phyloP scores from a whole-genome alignment of 2,888 invertebrate genomes.

The Neoaliturus tenellus region DNA sequence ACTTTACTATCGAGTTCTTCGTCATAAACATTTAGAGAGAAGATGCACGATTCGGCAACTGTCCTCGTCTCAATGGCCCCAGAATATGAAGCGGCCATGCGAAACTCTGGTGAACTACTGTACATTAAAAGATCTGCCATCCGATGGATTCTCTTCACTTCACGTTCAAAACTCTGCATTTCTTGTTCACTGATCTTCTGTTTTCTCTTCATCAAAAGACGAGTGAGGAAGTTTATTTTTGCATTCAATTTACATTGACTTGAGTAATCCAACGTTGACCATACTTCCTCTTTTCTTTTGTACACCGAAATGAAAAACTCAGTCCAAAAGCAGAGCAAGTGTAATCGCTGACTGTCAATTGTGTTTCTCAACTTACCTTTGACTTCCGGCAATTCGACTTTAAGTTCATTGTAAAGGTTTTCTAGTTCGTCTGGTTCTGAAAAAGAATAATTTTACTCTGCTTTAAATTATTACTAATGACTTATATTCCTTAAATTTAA shows the following conservation, averaged over 20 bases:
- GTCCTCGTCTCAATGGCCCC: conserved; percentile 25
- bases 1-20: conserved; percentile 61
- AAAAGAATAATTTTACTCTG: too few relatives aligned
- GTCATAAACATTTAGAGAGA: conserved; percentile 62
- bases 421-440: conserved; percentile 15
- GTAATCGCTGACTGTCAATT: neutral
- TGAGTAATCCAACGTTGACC: conserved; percentile 20
- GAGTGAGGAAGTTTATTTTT: conserved; percentile 18
- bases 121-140: conserved; percentile 16
- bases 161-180: conserved; percentile 32
- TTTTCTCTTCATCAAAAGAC: neutral
- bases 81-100: neutral
- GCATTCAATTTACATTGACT: neutral
- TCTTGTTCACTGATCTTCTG: conserved; percentile 45
- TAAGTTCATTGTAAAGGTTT: neutral
- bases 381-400: neutral
- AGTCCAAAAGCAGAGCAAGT: neutral
- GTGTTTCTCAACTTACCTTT: conserved; percentile 10
- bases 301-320: conserved; percentile 35
- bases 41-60: conserved; percentile 58
- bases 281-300: neutral
- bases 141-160: conserved; percentile 38
- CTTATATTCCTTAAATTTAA: too few relatives aligned
- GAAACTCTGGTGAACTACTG: neutral
- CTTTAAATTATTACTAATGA: too few relatives aligned